These are phyloP conservation scores for Chaenogobius annularis DNA, from an alignment of 2,113 vertebrate species.

Conservation along the genomic window DNA sequence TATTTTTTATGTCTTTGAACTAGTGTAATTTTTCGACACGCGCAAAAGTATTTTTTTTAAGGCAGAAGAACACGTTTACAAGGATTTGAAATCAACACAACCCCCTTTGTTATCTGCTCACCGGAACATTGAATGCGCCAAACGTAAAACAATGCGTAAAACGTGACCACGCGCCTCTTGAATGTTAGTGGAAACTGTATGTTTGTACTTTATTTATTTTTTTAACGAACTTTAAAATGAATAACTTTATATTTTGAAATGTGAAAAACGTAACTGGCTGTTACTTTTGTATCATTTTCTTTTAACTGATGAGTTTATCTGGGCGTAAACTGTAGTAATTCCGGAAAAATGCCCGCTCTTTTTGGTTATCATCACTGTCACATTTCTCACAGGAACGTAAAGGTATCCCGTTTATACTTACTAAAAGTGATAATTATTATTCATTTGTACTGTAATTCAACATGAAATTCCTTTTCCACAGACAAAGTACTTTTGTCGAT, in stretches of 20 bases:
- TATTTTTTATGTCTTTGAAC: background rate
- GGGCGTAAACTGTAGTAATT: background rate
- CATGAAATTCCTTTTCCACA: background rate
- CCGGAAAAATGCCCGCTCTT: slow-evolving; percentile 8
- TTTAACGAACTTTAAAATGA: no score
- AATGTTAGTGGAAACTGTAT: background rate
- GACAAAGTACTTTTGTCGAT: background rate
- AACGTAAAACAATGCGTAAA: background rate
- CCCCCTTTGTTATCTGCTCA: background rate
- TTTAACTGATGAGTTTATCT: background rate
- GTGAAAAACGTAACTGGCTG: background rate
- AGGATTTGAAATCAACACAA: background rate
- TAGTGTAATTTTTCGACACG: background rate
- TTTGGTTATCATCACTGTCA: background rate
- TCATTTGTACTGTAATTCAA: background rate
- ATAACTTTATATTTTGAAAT: background rate
- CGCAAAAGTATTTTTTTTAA: background rate
- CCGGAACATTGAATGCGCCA: background rate
- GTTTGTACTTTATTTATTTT: no score
- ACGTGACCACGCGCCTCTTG: background rate
- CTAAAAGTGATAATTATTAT: no score
- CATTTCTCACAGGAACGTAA: background rate
- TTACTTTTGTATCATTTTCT: background rate
- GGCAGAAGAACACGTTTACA: background rate
- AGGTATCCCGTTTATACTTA: background rate